These are phyloP conservation scores for Pungitius pungitius DNA, from an alignment of 2,113 vertebrate genomes.

Conservation along the genomic window DNA sequence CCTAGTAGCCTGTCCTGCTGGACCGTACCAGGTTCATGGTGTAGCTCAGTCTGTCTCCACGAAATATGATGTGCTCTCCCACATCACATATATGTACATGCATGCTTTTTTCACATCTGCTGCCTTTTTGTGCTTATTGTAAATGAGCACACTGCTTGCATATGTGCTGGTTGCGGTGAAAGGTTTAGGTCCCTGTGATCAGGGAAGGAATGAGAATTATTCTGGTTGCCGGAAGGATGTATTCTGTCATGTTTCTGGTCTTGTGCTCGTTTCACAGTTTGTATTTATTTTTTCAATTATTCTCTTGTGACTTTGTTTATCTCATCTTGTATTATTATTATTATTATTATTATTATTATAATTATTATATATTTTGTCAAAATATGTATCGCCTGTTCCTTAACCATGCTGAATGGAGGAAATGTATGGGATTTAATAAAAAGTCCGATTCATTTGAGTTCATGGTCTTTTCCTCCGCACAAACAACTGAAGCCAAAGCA, in stretches of 20 bases:
- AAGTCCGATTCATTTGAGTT: conserved; percentile 54
- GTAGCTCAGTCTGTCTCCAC: conserved; percentile 10
- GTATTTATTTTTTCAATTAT: conserved; percentile 4
- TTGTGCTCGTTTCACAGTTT: conserved; percentile 20
- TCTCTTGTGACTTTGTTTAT: conserved; percentile 35
- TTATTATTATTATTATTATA: background rate
- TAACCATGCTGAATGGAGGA: conserved; percentile 51
- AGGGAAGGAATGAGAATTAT: background rate
- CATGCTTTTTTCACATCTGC: conserved; percentile 14
- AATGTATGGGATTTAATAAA: conserved; percentile 74
- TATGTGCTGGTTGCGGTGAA: background rate
- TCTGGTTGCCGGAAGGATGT: background rate
- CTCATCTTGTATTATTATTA: conserved; percentile 21
- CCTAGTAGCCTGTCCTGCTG: conserved; percentile 8
- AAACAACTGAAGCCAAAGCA: background rate
- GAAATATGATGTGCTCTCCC: conserved; percentile 1
- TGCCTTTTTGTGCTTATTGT: conserved; percentile 6
- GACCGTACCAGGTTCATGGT: conserved; percentile 1
- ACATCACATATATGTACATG: conserved; percentile 30
- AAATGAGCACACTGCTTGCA: conserved; percentile 17
- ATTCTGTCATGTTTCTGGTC: background rate
- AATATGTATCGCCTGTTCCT: conserved; percentile 62
- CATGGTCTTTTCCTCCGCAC: background rate
- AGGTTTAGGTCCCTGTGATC: background rate
- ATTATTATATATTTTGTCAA: conserved; percentile 25